Evolutionary conservation across 1,140 invertebrate genomes (phyloP).

Genomic region (Aphidius gifuensis): DNA sequence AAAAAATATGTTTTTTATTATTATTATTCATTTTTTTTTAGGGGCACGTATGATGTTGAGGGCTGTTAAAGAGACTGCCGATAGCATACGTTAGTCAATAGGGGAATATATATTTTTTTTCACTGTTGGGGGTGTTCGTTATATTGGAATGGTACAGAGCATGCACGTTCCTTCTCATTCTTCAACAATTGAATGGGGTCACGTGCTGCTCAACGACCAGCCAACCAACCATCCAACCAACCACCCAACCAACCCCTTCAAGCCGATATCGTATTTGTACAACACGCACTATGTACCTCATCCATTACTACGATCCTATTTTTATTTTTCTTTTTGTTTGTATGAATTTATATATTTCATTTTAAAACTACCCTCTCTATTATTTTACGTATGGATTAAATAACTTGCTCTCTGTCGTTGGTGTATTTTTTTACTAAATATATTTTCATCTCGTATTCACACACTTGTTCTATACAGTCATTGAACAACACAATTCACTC

Average conservation of each 20-base stretch:
- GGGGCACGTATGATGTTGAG: neutral
- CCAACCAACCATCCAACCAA: too few relatives aligned
- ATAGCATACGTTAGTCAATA: constrained; percentile 23
- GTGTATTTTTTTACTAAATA: neutral
- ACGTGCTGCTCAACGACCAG: neutral
- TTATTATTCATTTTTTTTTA: neutral
- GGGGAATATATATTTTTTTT: constrained; percentile 24
- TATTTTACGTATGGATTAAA: too few relatives aligned
- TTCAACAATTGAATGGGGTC: constrained; percentile 15
- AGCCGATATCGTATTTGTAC: constrained; percentile 35
- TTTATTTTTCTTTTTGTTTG: constrained; percentile 13
- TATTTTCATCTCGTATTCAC: neutral
- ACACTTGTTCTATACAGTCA: constrained; percentile 13
- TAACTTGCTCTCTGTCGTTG: neutral
- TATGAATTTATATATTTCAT: constrained; percentile 17
- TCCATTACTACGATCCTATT: constrained; percentile 30
- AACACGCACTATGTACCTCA: constrained; percentile 29
- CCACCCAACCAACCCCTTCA: constrained; percentile 14
- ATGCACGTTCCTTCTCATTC: constrained; percentile 11
- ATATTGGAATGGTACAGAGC: constrained; percentile 18
- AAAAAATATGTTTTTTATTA: neutral
- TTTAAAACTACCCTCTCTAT: neutral
- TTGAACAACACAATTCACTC: neutral
- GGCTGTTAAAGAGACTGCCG: constrained; percentile 2
- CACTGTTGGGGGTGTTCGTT: constrained; percentile 30